Evolutionary conservation across 2,113 vertebrate genomes (phyloP).

Genomic region (Rallus limicola): DNA sequence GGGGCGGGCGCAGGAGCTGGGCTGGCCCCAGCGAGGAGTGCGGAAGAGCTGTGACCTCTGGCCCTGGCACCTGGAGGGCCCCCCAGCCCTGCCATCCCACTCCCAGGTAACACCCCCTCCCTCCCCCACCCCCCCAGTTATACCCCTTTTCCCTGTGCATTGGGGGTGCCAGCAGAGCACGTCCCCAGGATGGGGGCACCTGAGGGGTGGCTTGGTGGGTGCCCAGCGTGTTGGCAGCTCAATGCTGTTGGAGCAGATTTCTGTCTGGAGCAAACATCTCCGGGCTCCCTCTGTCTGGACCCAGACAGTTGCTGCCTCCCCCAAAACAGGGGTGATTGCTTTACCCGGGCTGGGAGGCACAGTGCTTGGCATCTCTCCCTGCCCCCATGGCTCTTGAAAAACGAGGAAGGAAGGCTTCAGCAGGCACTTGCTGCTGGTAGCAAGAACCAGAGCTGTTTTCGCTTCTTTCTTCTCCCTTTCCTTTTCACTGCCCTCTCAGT

Average conservation of each 20-base stretch:
- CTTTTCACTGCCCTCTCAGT: background rate
- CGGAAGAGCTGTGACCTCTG: background rate
- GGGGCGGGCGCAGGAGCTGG: background rate
- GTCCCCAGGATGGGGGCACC: background rate
- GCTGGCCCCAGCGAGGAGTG: background rate
- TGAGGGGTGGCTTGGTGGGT: background rate
- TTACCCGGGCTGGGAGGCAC: background rate
- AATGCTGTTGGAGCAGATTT: fast-evolving
- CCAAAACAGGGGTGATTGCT: fast-evolving
- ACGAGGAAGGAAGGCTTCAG: constrained; percentile 23
- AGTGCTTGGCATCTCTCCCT: background rate
- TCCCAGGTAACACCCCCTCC: background rate
- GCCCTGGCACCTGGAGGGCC: background rate
- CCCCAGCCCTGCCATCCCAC: fast-evolving
- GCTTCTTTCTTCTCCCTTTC: constrained; percentile 47
- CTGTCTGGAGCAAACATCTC: fast-evolving
- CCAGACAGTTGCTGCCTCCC: background rate
- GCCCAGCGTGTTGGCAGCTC: fast-evolving
- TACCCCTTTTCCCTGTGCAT: fast-evolving
- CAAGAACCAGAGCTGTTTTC: background rate
- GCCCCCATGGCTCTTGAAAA: background rate
- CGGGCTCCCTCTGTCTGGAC: fast-evolving
- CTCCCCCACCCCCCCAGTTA: fast-evolving
- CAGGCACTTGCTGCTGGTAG: fast-evolving
- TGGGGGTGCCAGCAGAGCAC: background rate